phyloP scores from a whole-genome alignment of 2,888 invertebrate species.

The Metalampra italica region DNA sequence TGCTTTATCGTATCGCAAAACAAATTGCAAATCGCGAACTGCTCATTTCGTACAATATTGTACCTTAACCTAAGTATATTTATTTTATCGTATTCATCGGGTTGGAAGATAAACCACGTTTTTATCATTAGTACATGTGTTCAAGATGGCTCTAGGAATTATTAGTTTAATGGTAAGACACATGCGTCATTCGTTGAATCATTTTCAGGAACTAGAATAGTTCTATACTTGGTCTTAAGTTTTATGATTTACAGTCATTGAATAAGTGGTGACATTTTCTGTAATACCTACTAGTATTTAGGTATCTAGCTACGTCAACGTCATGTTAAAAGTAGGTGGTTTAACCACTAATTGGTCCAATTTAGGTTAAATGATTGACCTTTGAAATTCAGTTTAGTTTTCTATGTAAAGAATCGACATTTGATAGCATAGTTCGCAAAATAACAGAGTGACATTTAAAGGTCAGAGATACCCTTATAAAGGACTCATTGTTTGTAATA shows the following conservation, averaged over 20 bases:
- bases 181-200: constrained; percentile 11
- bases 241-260: not conserved
- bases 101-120: constrained; percentile 8
- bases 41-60: not conserved
- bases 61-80: too few relatives aligned
- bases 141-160: constrained; percentile 5
- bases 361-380: not conserved
- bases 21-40: constrained; percentile 13
- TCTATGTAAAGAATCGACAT: not conserved
- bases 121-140: constrained; percentile 5
- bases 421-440: constrained; percentile 13
- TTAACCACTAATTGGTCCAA: too few relatives aligned
- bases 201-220: not conserved
- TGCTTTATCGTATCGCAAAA: constrained; percentile 11
- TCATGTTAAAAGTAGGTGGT: too few relatives aligned
- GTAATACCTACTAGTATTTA: too few relatives aligned
- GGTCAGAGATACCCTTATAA: constrained; percentile 17
- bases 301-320: too few relatives aligned
- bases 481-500: not conserved
- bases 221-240: too few relatives aligned
- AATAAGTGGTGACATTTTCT: too few relatives aligned
- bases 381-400: not conserved
- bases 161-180: not conserved
- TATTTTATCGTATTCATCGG: not conserved
- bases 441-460: constrained; percentile 31